Evolutionary conservation across 2,113 vertebrate genomes (phyloP).

Genomic region (Laticauda laticaudata): DNA sequence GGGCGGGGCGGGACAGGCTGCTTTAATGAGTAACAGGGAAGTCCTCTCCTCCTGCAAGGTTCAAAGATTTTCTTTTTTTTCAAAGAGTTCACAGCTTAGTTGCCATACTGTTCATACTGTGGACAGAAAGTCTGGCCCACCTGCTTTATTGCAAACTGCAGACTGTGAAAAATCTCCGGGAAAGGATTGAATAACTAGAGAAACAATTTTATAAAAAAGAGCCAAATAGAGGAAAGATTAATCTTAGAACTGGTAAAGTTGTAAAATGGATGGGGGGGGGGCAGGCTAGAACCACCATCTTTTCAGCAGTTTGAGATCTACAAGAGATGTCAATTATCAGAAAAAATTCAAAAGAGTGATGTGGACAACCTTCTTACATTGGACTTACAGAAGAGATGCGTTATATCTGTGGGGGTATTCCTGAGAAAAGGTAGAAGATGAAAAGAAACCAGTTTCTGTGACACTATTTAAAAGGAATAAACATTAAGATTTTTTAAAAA

Average conservation of each 20-base stretch:
- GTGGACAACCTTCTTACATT: neutral
- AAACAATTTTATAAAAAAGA: neutral
- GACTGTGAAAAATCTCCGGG: neutral
- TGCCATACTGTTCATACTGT: neutral
- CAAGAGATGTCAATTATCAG: constrained; percentile 6
- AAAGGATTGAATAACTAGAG: neutral
- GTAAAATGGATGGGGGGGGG: neutral
- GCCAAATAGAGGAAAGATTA: neutral
- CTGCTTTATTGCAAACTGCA: neutral
- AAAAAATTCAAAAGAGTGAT: neutral
- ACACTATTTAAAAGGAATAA: neutral
- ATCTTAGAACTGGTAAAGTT: neutral
- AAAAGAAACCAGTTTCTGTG: neutral
- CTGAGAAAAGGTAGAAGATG: neutral
- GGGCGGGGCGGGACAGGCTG: rapidly evolving
- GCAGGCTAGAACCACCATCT: neutral
- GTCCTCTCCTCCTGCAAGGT: neutral
- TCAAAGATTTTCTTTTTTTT: neutral
- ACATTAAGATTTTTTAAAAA: neutral
- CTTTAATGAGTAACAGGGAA: neutral
- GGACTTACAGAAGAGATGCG: neutral
- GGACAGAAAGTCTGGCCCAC: neutral
- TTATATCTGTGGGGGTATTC: neutral
- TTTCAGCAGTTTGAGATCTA: neutral
- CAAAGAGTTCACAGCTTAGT: neutral